phyloP scores from a whole-genome alignment of 2,113 vertebrate genomes.

The Aphelocoma coerulescens region DNA sequence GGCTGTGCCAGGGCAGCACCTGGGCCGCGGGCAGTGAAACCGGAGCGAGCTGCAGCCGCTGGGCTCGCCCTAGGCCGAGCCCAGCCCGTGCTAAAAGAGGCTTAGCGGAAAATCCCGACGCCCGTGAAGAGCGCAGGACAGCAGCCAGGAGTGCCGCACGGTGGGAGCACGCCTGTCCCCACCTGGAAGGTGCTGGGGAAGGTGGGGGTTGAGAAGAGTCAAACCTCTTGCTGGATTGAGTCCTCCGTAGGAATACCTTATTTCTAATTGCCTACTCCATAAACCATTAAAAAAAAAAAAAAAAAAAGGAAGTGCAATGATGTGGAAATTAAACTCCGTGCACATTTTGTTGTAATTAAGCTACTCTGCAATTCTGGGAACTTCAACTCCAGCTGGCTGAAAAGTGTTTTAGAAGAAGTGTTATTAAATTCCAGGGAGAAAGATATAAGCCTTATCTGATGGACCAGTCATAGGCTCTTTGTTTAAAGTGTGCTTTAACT shows the following conservation, averaged over 20 bases:
- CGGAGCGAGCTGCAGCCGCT: neutral
- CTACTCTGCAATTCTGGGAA: neutral
- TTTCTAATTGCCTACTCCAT: neutral
- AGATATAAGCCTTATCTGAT: conserved; percentile 39
- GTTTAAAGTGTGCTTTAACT: conserved; percentile 17
- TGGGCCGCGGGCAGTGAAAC: neutral
- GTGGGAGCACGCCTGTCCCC: accelerated
- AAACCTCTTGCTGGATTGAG: neutral
- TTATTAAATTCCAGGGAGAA: conserved; percentile 10
- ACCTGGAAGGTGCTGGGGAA: neutral
- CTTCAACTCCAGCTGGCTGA: neutral
- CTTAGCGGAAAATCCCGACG: neutral
- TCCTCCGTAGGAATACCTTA: neutral
- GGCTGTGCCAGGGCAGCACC: neutral
- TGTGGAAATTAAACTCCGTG: neutral
- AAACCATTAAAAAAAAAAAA: neutral
- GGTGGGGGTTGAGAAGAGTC: neutral
- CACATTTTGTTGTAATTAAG: neutral
- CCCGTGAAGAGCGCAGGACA: accelerated
- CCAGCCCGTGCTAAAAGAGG: neutral
- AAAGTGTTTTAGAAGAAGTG: neutral
- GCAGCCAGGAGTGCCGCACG: neutral
- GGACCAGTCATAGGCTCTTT: conserved; percentile 13
- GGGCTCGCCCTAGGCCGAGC: neutral
- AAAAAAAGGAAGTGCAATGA: neutral